These are phyloP conservation scores for Cassiopea xamachana DNA, from an alignment of 30 jellyfish, hydroid and myxozoan species.

Conservation along the genomic window DNA sequence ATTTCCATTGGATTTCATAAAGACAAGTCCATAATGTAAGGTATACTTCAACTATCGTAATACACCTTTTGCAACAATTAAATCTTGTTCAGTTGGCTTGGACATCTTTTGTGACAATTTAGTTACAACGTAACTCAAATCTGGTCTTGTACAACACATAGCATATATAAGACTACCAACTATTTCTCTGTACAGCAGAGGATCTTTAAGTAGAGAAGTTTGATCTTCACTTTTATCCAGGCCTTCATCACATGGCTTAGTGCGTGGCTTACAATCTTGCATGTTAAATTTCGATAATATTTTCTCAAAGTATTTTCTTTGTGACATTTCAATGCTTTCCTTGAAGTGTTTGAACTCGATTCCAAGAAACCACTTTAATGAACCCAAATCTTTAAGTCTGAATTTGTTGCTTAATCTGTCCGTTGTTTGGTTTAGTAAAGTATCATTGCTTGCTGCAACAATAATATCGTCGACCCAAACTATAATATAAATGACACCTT, in stretches of 20 bases:
- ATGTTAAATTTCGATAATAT: slow-evolving; percentile 28
- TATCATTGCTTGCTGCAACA: slow-evolving; percentile 38
- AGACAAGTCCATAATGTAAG: slow-evolving; percentile 6
- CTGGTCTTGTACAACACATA: slow-evolving; percentile 35
- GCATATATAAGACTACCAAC: slow-evolving; percentile 20
- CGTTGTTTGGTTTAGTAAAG: slow-evolving; percentile 1
- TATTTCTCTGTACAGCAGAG: slow-evolving; percentile 20
- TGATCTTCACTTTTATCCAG: slow-evolving; percentile 5
- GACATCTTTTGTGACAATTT: slow-evolving; percentile 36
- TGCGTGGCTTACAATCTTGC: slow-evolving; percentile 55
- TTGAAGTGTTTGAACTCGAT: not conserved
- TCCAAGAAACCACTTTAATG: slow-evolving; percentile 6
- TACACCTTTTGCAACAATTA: slow-evolving; percentile 16
- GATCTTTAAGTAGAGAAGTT: slow-evolving; percentile 10
- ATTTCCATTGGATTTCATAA: slow-evolving; percentile 11
- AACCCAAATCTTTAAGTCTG: slow-evolving; percentile 65
- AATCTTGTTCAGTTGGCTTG: slow-evolving; percentile 22
- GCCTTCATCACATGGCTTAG: slow-evolving; percentile 5
- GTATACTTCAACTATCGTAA: slow-evolving; percentile 34
- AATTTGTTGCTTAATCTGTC: slow-evolving; percentile 7
- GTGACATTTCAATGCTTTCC: not conserved
- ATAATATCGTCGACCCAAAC: slow-evolving; percentile 76
- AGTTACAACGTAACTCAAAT: slow-evolving; percentile 33
- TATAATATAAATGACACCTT: not conserved
- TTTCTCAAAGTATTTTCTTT: slow-evolving; percentile 20